A percentile compares a stretch with the other conserved stretches of the same genome.
Evolutionary conservation across 2,113 vertebrate genomes (phyloP).

Genomic region (Delphinus delphis): DNA sequence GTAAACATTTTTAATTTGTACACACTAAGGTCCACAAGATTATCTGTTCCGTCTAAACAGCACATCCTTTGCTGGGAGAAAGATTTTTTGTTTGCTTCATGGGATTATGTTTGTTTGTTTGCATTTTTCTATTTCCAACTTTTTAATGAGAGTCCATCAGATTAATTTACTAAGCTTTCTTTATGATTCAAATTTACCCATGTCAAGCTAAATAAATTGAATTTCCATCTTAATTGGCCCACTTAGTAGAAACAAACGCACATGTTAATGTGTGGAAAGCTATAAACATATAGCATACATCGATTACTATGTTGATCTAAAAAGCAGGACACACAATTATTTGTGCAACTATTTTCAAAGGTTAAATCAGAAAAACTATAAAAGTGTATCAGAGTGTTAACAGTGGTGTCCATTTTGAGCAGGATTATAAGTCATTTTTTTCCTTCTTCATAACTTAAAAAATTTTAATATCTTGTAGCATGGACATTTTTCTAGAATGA

Average conservation of each 20-base stretch:
- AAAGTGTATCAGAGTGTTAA: background rate
- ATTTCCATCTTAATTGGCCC: background rate
- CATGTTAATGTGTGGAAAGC: background rate
- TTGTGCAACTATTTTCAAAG: background rate
- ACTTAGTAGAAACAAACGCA: constrained; percentile 7
- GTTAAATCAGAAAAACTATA: background rate
- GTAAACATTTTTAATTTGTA: background rate
- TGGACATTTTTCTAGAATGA: background rate
- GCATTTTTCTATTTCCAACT: constrained; percentile 17
- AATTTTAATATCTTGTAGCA: background rate
- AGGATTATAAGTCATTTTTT: background rate
- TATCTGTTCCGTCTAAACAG: background rate
- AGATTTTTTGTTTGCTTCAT: background rate
- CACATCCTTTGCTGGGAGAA: background rate
- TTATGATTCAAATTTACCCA: background rate
- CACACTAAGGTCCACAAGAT: background rate
- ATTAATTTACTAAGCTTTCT: background rate
- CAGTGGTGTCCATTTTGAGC: background rate
- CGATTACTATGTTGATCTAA: background rate
- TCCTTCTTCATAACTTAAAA: background rate
- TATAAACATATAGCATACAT: background rate
- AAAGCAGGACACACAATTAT: background rate
- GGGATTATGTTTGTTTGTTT: background rate
- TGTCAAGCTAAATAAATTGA: constrained; percentile 36
- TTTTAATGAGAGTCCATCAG: background rate